These are phyloP conservation scores for Hyposoter dolosus DNA, from an alignment of 2,888 invertebrate species.

Conservation along the genomic window DNA sequence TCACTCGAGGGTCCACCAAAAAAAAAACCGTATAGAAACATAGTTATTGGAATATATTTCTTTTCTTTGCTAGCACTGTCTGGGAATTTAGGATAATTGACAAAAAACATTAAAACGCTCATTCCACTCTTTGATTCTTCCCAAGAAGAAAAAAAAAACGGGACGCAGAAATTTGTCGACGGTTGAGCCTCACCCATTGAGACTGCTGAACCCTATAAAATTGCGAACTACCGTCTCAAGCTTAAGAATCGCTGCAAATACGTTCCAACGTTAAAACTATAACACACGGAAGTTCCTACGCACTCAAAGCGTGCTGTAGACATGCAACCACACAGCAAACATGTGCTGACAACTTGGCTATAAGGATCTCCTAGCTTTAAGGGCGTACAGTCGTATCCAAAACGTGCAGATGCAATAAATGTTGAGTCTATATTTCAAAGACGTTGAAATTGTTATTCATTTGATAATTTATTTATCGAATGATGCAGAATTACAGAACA, in stretches of 20 bases:
- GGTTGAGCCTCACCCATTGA: constrained; percentile 5
- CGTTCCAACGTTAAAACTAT: background rate
- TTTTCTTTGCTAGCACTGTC: background rate
- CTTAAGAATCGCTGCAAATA: background rate
- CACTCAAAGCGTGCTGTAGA: constrained; percentile 12
- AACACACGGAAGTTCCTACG: constrained; percentile 17
- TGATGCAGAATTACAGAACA: no score
- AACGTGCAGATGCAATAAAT: background rate
- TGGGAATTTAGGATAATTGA: background rate
- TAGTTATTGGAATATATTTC: constrained; percentile 2
- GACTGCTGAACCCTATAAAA: constrained; percentile 19
- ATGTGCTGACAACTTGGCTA: background rate
- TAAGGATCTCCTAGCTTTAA: constrained; percentile 10
- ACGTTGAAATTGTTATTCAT: background rate
- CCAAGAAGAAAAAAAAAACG: background rate
- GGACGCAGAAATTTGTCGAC: background rate
- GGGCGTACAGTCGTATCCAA: constrained; percentile 8
- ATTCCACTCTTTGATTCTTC: background rate
- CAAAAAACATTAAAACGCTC: background rate
- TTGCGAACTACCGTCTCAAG: constrained; percentile 16
- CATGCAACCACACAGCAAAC: constrained; percentile 6
- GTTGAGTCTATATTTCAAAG: background rate
- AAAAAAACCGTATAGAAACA: background rate
- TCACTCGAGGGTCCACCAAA: background rate
- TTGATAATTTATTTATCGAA: background rate